Base-by-base conservation (phyloP, 1,140 invertebrate species). In the Pteromalus puparum region DNA sequence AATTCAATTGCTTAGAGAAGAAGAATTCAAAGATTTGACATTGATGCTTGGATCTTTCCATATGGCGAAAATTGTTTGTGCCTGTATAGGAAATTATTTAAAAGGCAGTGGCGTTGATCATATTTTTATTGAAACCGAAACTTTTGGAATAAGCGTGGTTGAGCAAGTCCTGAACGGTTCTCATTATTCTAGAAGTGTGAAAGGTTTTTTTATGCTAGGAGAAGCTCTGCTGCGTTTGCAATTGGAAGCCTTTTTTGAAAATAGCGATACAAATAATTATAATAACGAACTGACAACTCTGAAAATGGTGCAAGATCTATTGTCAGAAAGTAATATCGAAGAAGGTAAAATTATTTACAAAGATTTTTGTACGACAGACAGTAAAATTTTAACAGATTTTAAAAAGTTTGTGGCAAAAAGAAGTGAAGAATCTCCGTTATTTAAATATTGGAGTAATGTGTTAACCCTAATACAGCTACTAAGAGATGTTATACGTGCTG, bases 111-210 rank as follows among this genome's bases (percentile, higher is more conserved):
- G 76, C 1, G n/a, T n/a, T n/a, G n/a, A n/a, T n/a, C n/a, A n/a
- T n/a, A n/a, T n/a, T n/a, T n/a, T n/a, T n/a, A n/a, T n/a, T n/a
- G n/a, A n/a, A n/a, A n/a, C n/a, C n/a, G n/a, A n/a, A n/a, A n/a
- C n/a, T n/a, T n/a, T n/a, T n/a, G 46, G 82, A 83, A 67, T 34
- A 86, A 76, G 81, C 24, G 77, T 67, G 2, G 77, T 79, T 38
- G 61, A 79, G 10, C 53, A 79, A 46, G 10, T 46, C 12, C 10
- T 46, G 12, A 46, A 10, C 12, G 42, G 42, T 46, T 46, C 42
- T 1, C 42, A 46, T 46, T 46, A 46, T 10, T 46, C 42, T 12
- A 46, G 12, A 46, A 46, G 42, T 46, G 7, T 46, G 3, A 46
- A 48, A 48, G 34, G 21, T 76, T 76, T 15, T 76, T 46, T 73